These are phyloP conservation scores for Drosophila atripex DNA, from an alignment of 2,888 invertebrate species.

Conservation along the genomic window DNA sequence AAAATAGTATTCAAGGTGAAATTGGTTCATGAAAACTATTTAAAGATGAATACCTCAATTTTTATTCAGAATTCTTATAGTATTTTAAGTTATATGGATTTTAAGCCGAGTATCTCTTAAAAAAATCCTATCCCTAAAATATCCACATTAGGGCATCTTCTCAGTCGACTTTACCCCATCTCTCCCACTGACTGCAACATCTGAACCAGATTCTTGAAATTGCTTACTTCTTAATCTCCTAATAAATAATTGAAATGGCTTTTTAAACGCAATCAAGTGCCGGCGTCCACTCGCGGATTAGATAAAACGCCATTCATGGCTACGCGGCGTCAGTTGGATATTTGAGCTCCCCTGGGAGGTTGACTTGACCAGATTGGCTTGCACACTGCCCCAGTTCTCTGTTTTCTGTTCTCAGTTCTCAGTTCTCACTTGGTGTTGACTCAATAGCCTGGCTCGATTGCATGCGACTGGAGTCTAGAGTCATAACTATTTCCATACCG, in stretches of 20 bases:
- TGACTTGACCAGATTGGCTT: slow-evolving; percentile 35
- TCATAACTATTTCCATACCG: slow-evolving; percentile 42
- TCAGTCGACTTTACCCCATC: background rate
- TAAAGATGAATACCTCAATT: background rate
- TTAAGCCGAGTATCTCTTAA: background rate
- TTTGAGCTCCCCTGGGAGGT: slow-evolving; percentile 41
- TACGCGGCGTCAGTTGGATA: slow-evolving; percentile 45
- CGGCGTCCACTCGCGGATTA: slow-evolving; percentile 36
- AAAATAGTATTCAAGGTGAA: background rate
- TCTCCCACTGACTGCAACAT: slow-evolving; percentile 3
- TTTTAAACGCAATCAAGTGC: slow-evolving; percentile 43
- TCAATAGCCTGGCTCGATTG: slow-evolving; percentile 54
- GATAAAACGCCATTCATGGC: slow-evolving; percentile 73
- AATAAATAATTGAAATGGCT: slow-evolving; percentile 64
- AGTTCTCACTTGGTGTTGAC: slow-evolving; percentile 38
- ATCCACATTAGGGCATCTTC: background rate
- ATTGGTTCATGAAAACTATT: background rate
- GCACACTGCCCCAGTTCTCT: slow-evolving; percentile 19
- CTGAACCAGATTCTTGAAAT: slow-evolving; percentile 64
- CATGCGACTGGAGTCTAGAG: slow-evolving; percentile 29
- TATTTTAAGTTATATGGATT: too few relatives aligned
- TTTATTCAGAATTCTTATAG: background rate
- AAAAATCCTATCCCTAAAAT: too few relatives aligned
- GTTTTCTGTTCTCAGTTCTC: background rate
- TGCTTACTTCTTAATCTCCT: slow-evolving; percentile 45